phyloP scores from a whole-genome alignment of 1,140 invertebrate genomes.

The Chionoecetes opilio region DNA sequence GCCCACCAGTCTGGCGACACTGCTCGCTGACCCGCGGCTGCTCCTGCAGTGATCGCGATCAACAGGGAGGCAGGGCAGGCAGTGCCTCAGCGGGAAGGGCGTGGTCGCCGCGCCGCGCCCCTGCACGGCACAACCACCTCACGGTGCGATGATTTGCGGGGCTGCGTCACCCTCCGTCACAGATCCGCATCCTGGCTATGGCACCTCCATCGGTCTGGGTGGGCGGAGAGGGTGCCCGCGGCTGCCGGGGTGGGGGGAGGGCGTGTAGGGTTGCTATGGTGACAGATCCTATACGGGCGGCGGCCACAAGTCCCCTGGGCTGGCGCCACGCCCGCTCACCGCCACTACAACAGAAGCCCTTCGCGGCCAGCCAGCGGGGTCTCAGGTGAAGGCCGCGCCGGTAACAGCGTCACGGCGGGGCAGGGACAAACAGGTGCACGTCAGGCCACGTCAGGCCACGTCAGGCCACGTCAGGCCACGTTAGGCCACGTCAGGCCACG shows the following conservation, averaged over 20 bases:
- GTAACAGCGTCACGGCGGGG: background rate
- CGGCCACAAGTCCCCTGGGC: background rate
- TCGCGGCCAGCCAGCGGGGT: background rate
- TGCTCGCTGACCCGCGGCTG: background rate
- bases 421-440: background rate
- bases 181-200: conserved; percentile 1
- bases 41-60: background rate
- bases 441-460: conserved; percentile 27
- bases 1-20: background rate
- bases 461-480: conserved; percentile 36
- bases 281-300: background rate
- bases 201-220: conserved; percentile 52
- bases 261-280: conserved; percentile 3
- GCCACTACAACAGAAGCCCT: background rate
- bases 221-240: conserved; percentile 1
- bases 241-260: background rate
- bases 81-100: background rate
- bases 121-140: background rate
- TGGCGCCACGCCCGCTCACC: conserved; percentile 1
- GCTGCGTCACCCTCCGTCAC: conserved; percentile 38
- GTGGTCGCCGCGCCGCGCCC: background rate
- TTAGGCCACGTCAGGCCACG: background rate
- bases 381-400: background rate
- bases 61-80: background rate
- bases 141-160: conserved; percentile 27